Evolutionary conservation across 2,113 vertebrate genomes (phyloP).

Genomic region (Entosphenus tridentatus): DNA sequence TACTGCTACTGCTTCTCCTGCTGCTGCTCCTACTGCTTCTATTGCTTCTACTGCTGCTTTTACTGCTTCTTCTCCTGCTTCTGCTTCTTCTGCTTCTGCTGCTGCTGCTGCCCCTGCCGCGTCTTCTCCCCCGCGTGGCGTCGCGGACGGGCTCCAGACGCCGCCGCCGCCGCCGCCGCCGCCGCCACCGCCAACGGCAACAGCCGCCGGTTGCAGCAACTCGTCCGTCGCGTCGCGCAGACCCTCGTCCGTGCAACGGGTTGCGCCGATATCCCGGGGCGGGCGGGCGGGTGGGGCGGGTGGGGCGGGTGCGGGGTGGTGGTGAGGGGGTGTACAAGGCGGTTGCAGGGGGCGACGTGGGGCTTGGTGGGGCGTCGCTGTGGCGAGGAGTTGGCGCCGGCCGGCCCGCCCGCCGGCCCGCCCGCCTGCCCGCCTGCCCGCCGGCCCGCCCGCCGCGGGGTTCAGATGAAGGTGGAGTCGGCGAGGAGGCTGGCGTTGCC

Average conservation of each 20-base stretch:
- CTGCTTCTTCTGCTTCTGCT: too few relatives aligned
- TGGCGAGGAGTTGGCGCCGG: too few relatives aligned
- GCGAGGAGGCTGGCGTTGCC: constrained; percentile 30
- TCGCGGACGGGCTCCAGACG: too few relatives aligned
- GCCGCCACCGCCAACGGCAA: background rate
- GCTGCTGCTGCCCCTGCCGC: too few relatives aligned
- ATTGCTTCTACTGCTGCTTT: too few relatives aligned
- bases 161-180: background rate
- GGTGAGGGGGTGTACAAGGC: background rate
- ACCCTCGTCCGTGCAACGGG: background rate
- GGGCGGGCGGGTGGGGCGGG: background rate
- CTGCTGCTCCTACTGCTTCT: too few relatives aligned
- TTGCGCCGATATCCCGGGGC: background rate
- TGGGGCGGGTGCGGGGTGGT: too few relatives aligned
- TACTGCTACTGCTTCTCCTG: too few relatives aligned
- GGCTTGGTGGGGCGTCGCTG: background rate
- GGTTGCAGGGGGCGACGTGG: background rate
- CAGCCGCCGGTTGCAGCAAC: background rate
- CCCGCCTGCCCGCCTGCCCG: too few relatives aligned
- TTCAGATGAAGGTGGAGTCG: constrained; percentile 72
- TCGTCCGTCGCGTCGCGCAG: background rate
- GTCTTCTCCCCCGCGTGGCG: too few relatives aligned
- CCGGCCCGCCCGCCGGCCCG: too few relatives aligned
- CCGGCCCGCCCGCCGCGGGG: background rate
- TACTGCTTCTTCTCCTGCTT: too few relatives aligned